Evolutionary conservation across 2,113 vertebrate genomes (phyloP), one percentile per base, ranked within the genome.

Genomic region (Amphilophus citrinellus): DNA sequence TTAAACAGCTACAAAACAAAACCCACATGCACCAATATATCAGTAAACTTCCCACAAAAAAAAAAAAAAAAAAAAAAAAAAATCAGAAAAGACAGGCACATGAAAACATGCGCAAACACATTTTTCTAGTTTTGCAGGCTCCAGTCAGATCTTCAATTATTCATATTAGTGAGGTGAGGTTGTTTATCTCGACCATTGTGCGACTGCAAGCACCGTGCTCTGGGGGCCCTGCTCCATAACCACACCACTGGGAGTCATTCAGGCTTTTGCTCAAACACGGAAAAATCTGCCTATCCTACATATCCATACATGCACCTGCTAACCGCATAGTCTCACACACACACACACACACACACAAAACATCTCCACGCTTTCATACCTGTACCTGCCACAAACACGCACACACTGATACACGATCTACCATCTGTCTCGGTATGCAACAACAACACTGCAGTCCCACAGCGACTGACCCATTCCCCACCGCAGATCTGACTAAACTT

Each of bases 361-460:
- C 27, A 2, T 53, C 66, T 24, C 3, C 44, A 20, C 50, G 44
- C 66, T 71, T 32, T 20, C 50, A 22, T 73, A 87, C 77, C 83
- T 86, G 44, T 32, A 10, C 37, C 37, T 78, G 75, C 56, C 75
- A 35, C 37, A 35, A 56, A 87, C 6, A 4, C 2, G 5, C 50
- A 11, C 59, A 10, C 60, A 27, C 47, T 9, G 44, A 87, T 42
- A 35, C 77, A 61, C 30, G n/a, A 59, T 10, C 68, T 5, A 20
- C 88, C 91, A 95, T 96, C 92, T 95, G 94, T 94, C 90, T 91
- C 82, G 73, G 62, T 68, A 59, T 60, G 79, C 87, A 77, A 83
- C 85, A 87, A 90, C 91, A 92, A 84, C 84, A 89, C 87, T 79
- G 81, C 84, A 84, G 88, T 93, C 90, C 92, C 91, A 75, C 79